Evolutionary conservation across 2,797 vertebrate genomes (phyloP), one percentile per base, ranked within the genome.

Genomic region (Phoxinus dragarum): DNA sequence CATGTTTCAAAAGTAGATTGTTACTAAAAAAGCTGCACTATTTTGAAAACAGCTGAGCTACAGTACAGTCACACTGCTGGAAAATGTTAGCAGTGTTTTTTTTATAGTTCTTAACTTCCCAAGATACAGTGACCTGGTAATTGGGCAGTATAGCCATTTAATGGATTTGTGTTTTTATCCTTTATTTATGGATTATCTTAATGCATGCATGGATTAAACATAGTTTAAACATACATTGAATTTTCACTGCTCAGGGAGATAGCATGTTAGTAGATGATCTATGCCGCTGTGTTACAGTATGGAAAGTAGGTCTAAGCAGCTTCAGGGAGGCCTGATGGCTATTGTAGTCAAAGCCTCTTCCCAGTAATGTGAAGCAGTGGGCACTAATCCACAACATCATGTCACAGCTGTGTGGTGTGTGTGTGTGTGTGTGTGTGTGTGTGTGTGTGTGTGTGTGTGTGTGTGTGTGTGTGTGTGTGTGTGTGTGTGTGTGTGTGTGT

Each of bases 351-450:
- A 90, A 90, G 89, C 90, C 90, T 90, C 89, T 94, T 94, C 91
- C 90, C 86, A 84, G 87, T 69, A 40, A 87, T 82, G 90, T 89
- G 77, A 89, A 91, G 84, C 90, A 87, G 86, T 87, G 85, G 67
- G 88, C 92, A 91, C 89, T 90, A 89, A 90, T 92, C 91, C 90
- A 86, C 92, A 91, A 92, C 90, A 91, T 90, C 72, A 87, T 88
- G 90, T 89, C 88, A 80, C 84, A 38, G 74, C 88, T 78, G 36
- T 73, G 34, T 71, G 73, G 81, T 54, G 76, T 79, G 54, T 79
- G 72, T 73, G 56, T 64, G 77, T 71, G 67, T 72, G 81, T 74
- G 47, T 69, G 42, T 72, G 73, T 80, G 84, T 72, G 79, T 82
- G 2, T 19, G 49, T 52, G 49, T 19, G 17, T 19, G 49, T 52